Evolutionary conservation across 1,140 invertebrate genomes (phyloP), one percentile per base, ranked within the genome.

Genomic region (Drosophila persimilis): DNA sequence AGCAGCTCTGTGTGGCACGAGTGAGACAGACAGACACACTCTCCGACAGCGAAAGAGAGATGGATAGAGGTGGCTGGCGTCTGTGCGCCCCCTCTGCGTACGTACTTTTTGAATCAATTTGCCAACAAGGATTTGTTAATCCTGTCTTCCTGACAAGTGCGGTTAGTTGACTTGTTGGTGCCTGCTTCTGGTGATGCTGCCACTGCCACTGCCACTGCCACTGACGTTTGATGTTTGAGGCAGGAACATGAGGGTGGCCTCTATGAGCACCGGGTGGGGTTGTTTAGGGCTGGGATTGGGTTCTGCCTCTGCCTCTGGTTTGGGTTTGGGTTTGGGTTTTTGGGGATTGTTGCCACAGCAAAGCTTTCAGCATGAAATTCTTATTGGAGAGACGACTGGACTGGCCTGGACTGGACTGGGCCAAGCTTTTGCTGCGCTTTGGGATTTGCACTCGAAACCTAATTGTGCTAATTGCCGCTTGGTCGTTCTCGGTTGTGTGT

Each of bases 111-210:
- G 85, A 89, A 89, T 89, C 85, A 89, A 89, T 89, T 89, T 89
- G 85, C 64, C 79, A 89, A 89, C 77, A 85, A 89, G 85, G 85
- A 89, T 89, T 89, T 89, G 80, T 89, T 89, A 89, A 89, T 89
- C 85, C 88, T 88, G 88, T 90, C 88, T 90, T 88, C 77, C 83
- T 90, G 88, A 90, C 88, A 90, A 90, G 88, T 90, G 88, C 83
- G 88, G 88, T 90, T 90, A 88, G 88, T 90, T 89, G 84, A 89
- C 65, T 83, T 88, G 77, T 83, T 83, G 70, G 67, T 86, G 65
- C 15, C 60, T 57, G 70, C n/a, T 60, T 46, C 35, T 62, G 55
- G 9, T 54, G 65, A 2, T 66, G 69, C 15, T 56, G 57, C 20
- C 44, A 45, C 24, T 73, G 48, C 48, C 39, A 58, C 39, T 63